Evolutionary conservation across 2,797 vertebrate species (phyloP), one percentile per base, ranked within the genome.

Genomic region (Dromococcyx pavoninus): DNA sequence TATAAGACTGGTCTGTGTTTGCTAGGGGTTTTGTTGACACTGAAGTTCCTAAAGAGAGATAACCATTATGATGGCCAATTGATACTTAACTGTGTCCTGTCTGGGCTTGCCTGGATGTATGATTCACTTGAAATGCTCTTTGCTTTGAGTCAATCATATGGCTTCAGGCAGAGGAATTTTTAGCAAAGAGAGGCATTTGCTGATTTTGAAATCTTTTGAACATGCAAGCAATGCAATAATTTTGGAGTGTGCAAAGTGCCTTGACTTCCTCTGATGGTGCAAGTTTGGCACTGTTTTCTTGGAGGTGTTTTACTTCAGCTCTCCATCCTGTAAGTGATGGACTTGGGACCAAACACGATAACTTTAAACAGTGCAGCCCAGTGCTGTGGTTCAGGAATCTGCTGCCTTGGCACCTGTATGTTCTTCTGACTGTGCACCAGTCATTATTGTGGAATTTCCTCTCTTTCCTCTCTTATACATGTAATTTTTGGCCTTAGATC

Each of bases 21-120:
- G 91, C 88, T 92, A 82, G 88, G 17, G 64, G 53, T 91, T 92
- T 89, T 94, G 72, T 92, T 91, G 94, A 96, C 76, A 64, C 28
- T 93, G 82, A 95, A 94, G 89, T 96, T 97, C 93, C 93, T 94
- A 60, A 96, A 97, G 92, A 96, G 86, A 89, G 73, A 98, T 96
- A 98, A 97, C 91, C 64, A 94, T 93, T 95, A 72, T 93, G 94
- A 91, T 86, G 95, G 93, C 91, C 86, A 92, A 96, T 56, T 94
- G 93, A 96, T 94, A 85, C 56, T 67, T 95, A 86, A 84, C 78
- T 24, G 48, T 78, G 81, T 96, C 89, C 77, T 96, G 90, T 74
- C 91, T 95, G 87, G 91, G 91, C 91, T 58, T 93, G 92, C 88
- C 83, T 65, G 1, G 27, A 64, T 48, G 51, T 25, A 22, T 95